Conservation (phyloP, 2,113 vertebrate genomes). For the Nyctibius bracteatus region DNA sequence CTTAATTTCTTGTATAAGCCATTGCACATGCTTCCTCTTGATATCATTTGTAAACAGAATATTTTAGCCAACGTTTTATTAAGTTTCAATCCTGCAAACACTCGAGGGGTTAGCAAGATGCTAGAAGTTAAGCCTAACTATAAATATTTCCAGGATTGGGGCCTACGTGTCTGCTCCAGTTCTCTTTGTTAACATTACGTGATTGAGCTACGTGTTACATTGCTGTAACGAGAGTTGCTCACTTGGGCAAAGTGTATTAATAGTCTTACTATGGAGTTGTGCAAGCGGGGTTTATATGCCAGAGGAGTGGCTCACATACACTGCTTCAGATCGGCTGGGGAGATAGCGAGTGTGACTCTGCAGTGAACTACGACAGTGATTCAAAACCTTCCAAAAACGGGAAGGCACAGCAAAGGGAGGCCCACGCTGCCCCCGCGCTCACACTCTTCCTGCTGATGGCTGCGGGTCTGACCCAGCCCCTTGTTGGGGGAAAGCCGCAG, state of each 20-base stretch:
- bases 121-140: not conserved
- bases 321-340: not conserved
- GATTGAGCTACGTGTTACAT: not conserved
- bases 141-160: slow-evolving; percentile 13
- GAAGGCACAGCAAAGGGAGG: not conserved
- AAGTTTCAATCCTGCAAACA: not conserved
- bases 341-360: not conserved
- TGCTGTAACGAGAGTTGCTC: not conserved
- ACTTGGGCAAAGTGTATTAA: not conserved
- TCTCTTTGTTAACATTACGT: not conserved
- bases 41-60: slow-evolving; percentile 12
- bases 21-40: not conserved
- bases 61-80: not conserved
- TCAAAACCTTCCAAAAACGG: not conserved
- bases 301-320: not conserved
- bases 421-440: not conserved
- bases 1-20: not conserved
- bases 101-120: not conserved
- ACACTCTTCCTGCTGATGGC: not conserved
- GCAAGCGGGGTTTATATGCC: not conserved
- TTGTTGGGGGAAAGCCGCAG: not conserved
- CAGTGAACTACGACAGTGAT: not conserved
- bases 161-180: not conserved
- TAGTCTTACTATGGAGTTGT: not conserved
- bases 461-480: rapidly evolving